Base-by-base conservation (phyloP, 1,140 invertebrate genomes). In the Eurosta solidaginis region DNA sequence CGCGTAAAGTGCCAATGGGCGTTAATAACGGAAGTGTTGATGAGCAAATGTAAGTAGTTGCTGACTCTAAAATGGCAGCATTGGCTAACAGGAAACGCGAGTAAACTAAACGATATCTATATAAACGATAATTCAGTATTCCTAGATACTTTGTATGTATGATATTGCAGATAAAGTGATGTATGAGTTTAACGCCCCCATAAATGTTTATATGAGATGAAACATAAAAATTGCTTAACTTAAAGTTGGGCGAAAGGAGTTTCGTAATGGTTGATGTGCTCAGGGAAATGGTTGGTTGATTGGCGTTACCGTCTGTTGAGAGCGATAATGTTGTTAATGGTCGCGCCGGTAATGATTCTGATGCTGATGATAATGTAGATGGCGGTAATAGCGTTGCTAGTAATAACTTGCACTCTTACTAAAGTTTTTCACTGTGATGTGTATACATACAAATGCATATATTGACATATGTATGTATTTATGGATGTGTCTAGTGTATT, bases 151-250 rank as follows among this genome's bases (percentile, higher is more conserved):
- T 59, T 27, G 27, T 36, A 12, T 27, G 22, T 29, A 5, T 17
- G 40, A 47, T 74, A 44, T 74, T 74, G 73, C 73, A 75, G 81
- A 83, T 84, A 82, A 82, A 84, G 84, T 85, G 84, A 85, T 85
- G 83, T 82, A 85, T 85, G 84, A 82, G 84, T 85, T 85, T 85
- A 85, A 85, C 84, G 84, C 84, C 84, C 84, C 81, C 83, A 84
- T 82, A 52, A 76, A 76, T 50, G 33, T 22, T 3, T 22, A 22
- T 68, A 33, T 9, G 59, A 40, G n/a, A 20, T 68, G 33, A 22
- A n/a, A n/a, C n/a, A n/a, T n/a, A n/a, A n/a, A 40, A 36, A 68
- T 20, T 29, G 1, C n/a, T 68, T n/a, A 42, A 42, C 59, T 68
- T 42, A 17, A 40, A n/a, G n/a, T n/a, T n/a, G 59, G 59, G 33